Evolutionary conservation across 2,888 invertebrate species (phyloP).

Genomic region (Ochropleura leucogaster): DNA sequence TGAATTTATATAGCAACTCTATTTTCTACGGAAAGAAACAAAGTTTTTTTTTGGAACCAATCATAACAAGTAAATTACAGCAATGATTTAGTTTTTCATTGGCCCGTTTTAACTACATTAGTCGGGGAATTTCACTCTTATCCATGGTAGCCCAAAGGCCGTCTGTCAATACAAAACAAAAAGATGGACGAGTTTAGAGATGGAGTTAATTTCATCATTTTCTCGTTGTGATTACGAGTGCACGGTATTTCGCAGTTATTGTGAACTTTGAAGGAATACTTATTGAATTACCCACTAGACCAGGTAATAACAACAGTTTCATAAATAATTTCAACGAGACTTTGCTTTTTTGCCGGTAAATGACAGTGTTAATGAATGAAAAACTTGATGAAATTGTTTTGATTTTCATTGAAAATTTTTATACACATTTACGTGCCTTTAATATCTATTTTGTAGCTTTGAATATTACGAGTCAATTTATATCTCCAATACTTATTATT

Average conservation of each 20-base stretch:
- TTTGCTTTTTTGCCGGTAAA: not conserved
- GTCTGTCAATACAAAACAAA: slow-evolving; percentile 39
- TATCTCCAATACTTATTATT: not conserved
- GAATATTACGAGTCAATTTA: not conserved
- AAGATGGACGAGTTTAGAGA: not conserved
- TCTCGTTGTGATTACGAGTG: slow-evolving; percentile 4
- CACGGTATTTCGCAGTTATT: not conserved
- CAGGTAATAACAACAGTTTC: slow-evolving; percentile 17
- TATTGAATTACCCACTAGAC: slow-evolving; percentile 5
- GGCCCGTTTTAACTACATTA: not conserved
- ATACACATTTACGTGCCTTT: not conserved
- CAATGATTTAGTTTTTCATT: not conserved
- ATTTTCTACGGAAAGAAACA: not conserved
- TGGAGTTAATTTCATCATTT: not conserved
- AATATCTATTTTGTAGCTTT: not conserved
- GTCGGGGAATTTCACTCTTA: not conserved
- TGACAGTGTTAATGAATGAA: not conserved
- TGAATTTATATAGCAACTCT: not conserved
- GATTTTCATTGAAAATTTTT: not conserved
- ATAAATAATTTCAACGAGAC: not conserved
- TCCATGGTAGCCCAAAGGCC: slow-evolving; percentile 24
- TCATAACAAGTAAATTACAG: not conserved
- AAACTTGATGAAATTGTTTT: not conserved
- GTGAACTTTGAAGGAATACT: slow-evolving; percentile 8
- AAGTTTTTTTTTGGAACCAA: not conserved